Evolutionary conservation across 2,888 invertebrate genomes (phyloP), one percentile per base, ranked within the genome.

Genomic region (Exephanes ischioxanthus): DNA sequence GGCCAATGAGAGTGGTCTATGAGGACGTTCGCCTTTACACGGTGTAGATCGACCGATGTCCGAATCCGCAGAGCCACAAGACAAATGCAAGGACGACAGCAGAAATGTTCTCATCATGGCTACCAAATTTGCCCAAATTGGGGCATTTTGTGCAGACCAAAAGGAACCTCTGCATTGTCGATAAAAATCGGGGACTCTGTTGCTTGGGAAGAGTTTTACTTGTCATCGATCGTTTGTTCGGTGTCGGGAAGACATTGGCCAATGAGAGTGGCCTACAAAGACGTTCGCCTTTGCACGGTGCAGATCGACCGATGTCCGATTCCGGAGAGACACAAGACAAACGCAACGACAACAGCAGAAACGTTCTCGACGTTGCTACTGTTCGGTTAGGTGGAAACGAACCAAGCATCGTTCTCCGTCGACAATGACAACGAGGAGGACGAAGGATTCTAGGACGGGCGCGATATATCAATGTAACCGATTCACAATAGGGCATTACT

Each of bases 401-500:
- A 78, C 58, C 19, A 68, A 71, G 66, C 30, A 45, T 41, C 41
- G 63, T 33, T 76, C 71, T 7, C 26, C 76, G 71, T 76, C 75
- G 75, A 45, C 63, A 61, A 80, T 48, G 76, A 80, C 71, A 67
- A 71, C 72, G 53, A 80, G 76, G 71, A 71, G 80, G 71, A 71
- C 80, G 80, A 76, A 80, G 77, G 67, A 48, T 41, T 41, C 16
- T 30, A 14, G 79, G 33, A 45, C 37, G 48, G 37, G 5, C 84
- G 80, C 88, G 87, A 88, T 90, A 89, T 87, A 89, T 91, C 90
- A 91, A 89, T 88, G 89, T 87, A 89, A 89, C 86, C 87, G 89
- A 90, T 90, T 90, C 90, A 91, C 89, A 92, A 91, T 92, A 86
- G 92, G 86, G 84, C 89, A 92, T 92, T 91, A 92, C 90, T 89